phyloP scores from a whole-genome alignment of 2,797 vertebrate genomes.

The Furcifer pardalis region DNA sequence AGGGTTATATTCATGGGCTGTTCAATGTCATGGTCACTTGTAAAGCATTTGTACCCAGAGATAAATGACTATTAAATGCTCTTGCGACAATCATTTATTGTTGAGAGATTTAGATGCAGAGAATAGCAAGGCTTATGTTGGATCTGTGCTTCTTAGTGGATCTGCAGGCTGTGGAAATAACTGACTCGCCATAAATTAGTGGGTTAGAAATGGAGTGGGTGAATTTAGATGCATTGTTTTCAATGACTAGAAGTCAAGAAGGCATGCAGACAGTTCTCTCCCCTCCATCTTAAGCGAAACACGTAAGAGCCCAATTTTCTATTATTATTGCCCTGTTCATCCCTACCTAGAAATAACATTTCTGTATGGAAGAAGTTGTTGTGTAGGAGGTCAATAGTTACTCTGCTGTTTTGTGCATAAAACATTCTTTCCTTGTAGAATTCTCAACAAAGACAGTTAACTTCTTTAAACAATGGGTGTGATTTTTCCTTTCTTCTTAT shows the following conservation, averaged over 20 bases:
- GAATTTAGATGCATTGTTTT: neutral
- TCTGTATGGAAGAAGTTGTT: neutral
- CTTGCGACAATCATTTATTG: neutral
- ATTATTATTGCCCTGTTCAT: neutral
- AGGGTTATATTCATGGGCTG: no score
- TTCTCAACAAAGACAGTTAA: neutral
- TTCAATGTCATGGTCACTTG: neutral
- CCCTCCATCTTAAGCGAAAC: neutral
- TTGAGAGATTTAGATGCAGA: neutral
- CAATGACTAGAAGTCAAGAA: neutral
- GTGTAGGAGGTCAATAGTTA: neutral
- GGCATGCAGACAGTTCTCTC: neutral
- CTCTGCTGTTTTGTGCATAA: neutral
- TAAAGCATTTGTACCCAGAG: neutral
- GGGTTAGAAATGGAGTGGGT: neutral
- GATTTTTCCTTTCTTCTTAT: neutral
- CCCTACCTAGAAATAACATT: neutral
- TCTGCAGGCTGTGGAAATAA: neutral
- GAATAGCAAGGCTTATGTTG: neutral
- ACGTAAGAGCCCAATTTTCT: neutral
- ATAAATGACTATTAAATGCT: neutral
- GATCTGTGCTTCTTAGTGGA: neutral
- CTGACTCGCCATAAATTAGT: neutral
- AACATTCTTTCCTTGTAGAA: slow-evolving; percentile 6
- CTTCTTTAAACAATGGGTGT: neutral